Conservation (phyloP, 2,113 vertebrate genomes). For the Phaethornis superciliosus region DNA sequence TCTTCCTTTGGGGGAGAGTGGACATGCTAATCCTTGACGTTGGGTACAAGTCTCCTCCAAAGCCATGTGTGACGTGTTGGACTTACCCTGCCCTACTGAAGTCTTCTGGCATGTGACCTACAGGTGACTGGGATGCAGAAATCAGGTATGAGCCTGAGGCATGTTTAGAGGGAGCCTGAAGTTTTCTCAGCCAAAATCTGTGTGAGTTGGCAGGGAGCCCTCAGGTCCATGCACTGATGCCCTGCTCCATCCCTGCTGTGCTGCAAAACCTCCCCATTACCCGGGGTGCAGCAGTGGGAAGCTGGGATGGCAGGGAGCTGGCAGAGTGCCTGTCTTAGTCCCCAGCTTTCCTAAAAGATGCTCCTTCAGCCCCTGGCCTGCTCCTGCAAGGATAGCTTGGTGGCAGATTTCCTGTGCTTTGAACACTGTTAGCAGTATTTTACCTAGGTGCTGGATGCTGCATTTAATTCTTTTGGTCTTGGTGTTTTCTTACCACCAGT, state of each 20-base stretch:
- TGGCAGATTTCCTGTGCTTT: neutral
- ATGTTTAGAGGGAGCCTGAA: neutral
- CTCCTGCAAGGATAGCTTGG: neutral
- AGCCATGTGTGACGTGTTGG: neutral
- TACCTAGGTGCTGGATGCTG: neutral
- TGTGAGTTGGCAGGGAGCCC: neutral
- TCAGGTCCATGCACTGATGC: neutral
- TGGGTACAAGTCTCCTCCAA: neutral
- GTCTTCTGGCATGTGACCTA: neutral
- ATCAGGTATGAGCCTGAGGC: neutral
- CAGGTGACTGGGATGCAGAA: neutral
- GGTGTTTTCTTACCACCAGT: neutral
- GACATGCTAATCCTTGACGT: rapidly evolving
- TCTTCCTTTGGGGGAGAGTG: neutral
- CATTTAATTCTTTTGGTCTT: neutral
- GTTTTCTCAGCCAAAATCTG: neutral
- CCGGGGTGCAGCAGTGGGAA: rapidly evolving
- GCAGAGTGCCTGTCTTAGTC: neutral
- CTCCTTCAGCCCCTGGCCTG: neutral
- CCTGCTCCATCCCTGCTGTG: neutral
- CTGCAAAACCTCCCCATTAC: neutral
- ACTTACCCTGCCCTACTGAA: neutral
- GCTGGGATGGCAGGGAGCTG: neutral
- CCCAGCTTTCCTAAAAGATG: neutral
- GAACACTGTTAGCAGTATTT: neutral